Evolutionary conservation across 2,113 vertebrate species (phyloP).

Genomic region (Ammospiza caudacuta): DNA sequence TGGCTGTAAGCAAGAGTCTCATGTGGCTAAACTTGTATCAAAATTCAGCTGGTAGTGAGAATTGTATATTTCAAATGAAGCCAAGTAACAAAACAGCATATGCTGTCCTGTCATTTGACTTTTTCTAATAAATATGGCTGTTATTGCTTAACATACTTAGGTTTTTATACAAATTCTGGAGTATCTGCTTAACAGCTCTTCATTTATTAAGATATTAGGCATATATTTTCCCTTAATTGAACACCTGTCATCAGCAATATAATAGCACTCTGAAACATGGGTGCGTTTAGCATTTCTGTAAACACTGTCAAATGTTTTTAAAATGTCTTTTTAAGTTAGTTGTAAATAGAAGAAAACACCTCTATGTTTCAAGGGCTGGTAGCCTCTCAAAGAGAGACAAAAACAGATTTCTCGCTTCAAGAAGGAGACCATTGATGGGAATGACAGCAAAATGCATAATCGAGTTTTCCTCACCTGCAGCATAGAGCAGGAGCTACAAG

Average conservation of each 20-base stretch:
- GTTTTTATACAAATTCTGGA: background rate
- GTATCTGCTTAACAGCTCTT: background rate
- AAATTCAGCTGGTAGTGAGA: background rate
- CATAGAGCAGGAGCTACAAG: background rate
- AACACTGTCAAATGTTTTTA: background rate
- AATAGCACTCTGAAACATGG: background rate
- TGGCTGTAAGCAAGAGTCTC: background rate
- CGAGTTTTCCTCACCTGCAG: background rate
- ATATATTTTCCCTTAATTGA: background rate
- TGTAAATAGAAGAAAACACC: background rate
- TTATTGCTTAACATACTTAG: background rate
- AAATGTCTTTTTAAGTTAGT: background rate
- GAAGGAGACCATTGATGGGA: background rate
- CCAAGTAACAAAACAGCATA: background rate
- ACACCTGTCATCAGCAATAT: background rate
- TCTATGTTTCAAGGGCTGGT: background rate
- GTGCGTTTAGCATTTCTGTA: background rate
- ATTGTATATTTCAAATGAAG: background rate
- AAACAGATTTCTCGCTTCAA: background rate
- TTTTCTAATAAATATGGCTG: background rate
- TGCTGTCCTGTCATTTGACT: background rate
- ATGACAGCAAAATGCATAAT: background rate
- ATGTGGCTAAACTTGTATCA: background rate
- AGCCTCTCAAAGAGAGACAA: background rate
- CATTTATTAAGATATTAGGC: background rate